Evolutionary conservation across 2,113 vertebrate genomes (phyloP), one percentile per base, ranked within the genome.

Genomic region (Bufo bufo): DNA sequence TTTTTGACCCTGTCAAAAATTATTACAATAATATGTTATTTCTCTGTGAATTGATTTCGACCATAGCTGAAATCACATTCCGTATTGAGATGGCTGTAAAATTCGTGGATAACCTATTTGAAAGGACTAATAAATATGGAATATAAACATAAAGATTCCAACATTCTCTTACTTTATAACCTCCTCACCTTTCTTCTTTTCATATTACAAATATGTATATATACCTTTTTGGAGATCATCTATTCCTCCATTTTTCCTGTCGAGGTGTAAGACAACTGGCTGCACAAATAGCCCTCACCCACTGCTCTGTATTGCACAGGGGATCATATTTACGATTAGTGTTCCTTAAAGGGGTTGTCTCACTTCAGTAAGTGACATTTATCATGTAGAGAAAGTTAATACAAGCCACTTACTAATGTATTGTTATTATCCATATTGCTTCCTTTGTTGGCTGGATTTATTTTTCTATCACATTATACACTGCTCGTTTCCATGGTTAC

Each of bases 1-100:
- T 71, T 80, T 87, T 81, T 72, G 65, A 58, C 77, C 63, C 45
- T 87, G 78, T 81, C 85, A 87, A 79, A 81, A 81, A 58, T 87
- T 87, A 71, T 84, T 84, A 84, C 33, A 33, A 33, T 71, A 84
- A 84, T 84, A 84, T 54, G 63, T 84, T 69, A 52, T 66, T 84
- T 84, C 65, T 50, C 63, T 69, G 61, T 71, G 23, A 52, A 83
- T 88, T 61, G 56, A 61, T 83, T 83, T 82, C 50, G 75, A 56
- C 16, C 33, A 81, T 50, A 74, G 66, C 56, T 45, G 56, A 84
- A 82, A 84, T 84, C 20, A 71, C n/a, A 49, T 69, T n/a, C 23
- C 6, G 20, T 49, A 84, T 71, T 52, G 49, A 17, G 20, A 84
- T 33, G 65, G 13, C 47, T 71, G 65, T 33, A 69, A 69, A 23